These are phyloP conservation scores for Euborellia annulipes DNA, from an alignment of 1,140 invertebrate species.

Conservation along the genomic window DNA sequence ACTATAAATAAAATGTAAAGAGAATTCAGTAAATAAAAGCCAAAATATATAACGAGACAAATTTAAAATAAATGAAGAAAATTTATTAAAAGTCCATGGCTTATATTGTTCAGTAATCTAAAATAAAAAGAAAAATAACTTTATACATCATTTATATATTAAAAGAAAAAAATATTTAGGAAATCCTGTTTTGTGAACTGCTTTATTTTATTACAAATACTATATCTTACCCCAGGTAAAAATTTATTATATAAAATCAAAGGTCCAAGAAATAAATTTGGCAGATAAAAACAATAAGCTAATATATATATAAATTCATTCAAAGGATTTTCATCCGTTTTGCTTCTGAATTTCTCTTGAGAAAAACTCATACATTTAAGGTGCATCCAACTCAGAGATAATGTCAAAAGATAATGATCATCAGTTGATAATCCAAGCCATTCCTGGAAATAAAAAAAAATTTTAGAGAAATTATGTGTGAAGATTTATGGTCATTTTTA, in stretches of 20 bases:
- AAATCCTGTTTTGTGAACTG: slow-evolving; percentile 9
- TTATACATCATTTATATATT: slow-evolving; percentile 12
- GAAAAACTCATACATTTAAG: slow-evolving; percentile 35
- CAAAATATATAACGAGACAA: slow-evolving; percentile 51
- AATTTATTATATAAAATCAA: slow-evolving; percentile 58
- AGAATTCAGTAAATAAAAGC: slow-evolving; percentile 48
- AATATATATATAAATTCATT: slow-evolving; percentile 32
- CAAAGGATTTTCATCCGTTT: slow-evolving; percentile 17
- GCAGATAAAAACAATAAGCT: slow-evolving; percentile 66
- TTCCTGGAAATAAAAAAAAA: too few species aligned
- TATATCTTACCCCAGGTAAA: slow-evolving; percentile 30
- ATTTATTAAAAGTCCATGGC: slow-evolving; percentile 24
- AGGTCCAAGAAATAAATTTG: slow-evolving; percentile 60
- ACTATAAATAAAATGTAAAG: slow-evolving; percentile 64
- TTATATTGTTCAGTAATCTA: slow-evolving; percentile 25
- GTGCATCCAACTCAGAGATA: slow-evolving; percentile 35
- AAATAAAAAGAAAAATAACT: slow-evolving; percentile 15
- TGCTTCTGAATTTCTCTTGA: slow-evolving; percentile 28
- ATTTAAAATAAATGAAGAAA: slow-evolving; percentile 31
- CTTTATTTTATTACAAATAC: slow-evolving; percentile 19
- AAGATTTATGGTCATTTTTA: too few species aligned
- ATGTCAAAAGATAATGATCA: slow-evolving; percentile 26
- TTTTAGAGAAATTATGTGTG: too few species aligned
- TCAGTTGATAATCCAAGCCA: slow-evolving; percentile 12
- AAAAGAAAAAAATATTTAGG: slow-evolving; percentile 13